Conservation (phyloP, 2,888 invertebrate genomes). For the Neoascia interrupta region DNA sequence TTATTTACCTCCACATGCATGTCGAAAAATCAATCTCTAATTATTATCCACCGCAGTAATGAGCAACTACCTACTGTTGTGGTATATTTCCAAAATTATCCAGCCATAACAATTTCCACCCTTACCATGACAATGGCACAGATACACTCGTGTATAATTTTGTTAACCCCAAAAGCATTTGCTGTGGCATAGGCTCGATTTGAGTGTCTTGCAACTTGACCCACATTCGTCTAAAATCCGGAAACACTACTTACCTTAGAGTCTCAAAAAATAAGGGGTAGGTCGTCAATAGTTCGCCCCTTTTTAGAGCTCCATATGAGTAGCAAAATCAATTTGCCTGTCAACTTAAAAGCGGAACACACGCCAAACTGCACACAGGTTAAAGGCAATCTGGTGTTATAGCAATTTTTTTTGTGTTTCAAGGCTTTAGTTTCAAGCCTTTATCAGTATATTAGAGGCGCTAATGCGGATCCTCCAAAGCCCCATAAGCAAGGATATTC, state of each 20-base stretch:
- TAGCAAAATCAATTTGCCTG: conserved; percentile 54
- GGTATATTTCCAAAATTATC: too few relatives aligned
- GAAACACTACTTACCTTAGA: conserved; percentile 24
- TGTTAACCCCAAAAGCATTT: conserved; percentile 28
- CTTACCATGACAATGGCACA: conserved; percentile 52
- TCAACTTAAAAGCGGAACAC: conserved; percentile 37
- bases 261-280: conserved; percentile 57
- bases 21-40: too few relatives aligned
- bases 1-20: too few relatives aligned
- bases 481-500: too few relatives aligned
- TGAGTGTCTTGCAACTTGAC: conserved; percentile 50
- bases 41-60: conserved; percentile 25
- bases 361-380: neutral
- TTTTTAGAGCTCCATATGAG: too few relatives aligned
- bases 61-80: too few relatives aligned
- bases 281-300: conserved; percentile 39
- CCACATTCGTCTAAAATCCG: conserved; percentile 33
- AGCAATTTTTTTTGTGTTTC: too few relatives aligned
- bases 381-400: neutral
- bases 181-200: neutral
- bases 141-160: conserved; percentile 17
- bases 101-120: too few relatives aligned
- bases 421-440: conserved; percentile 5
- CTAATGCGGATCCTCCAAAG: too few relatives aligned
- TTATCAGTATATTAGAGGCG: conserved; percentile 21